phyloP scores from a whole-genome alignment of 1,140 invertebrate genomes.

The Temnothorax nylanderi region DNA sequence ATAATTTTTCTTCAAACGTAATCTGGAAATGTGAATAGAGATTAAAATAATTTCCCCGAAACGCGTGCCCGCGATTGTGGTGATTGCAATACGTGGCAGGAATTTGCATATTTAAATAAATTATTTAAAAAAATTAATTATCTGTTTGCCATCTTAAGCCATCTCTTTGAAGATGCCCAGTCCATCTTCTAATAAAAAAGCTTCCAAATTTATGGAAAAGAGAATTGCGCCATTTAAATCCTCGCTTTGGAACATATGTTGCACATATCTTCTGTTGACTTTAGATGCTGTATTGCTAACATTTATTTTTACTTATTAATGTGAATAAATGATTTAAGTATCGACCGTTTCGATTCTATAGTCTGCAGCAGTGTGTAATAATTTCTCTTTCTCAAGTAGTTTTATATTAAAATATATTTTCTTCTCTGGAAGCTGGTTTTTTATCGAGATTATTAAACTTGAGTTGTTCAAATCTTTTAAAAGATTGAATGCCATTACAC shows the following conservation, averaged over 20 bases:
- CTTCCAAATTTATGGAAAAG: neutral
- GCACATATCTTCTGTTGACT: no score
- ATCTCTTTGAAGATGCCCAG: neutral
- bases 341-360: neutral
- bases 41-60: neutral
- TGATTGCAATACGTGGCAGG: no score
- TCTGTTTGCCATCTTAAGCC: neutral
- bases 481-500: neutral
- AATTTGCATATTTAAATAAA: slow-evolving; percentile 4
- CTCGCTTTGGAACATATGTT: neutral
- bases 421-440: no score
- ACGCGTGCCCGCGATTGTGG: no score
- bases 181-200: no score
- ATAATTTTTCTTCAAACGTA: neutral
- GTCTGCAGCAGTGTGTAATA: no score
- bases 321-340: neutral
- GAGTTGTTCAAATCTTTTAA: neutral
- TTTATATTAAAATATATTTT: slow-evolving; percentile 8
- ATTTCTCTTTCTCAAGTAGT: neutral
- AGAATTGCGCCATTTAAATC: neutral
- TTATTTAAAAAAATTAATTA: no score
- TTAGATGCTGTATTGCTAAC: neutral
- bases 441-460: neutral
- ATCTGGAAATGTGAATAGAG: neutral
- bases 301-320: neutral